Percentiles rank a stretch among this genome's conserved stretches.
Conservation (phyloP, 2,113 vertebrate species). For the Pteronura brasiliensis region DNA sequence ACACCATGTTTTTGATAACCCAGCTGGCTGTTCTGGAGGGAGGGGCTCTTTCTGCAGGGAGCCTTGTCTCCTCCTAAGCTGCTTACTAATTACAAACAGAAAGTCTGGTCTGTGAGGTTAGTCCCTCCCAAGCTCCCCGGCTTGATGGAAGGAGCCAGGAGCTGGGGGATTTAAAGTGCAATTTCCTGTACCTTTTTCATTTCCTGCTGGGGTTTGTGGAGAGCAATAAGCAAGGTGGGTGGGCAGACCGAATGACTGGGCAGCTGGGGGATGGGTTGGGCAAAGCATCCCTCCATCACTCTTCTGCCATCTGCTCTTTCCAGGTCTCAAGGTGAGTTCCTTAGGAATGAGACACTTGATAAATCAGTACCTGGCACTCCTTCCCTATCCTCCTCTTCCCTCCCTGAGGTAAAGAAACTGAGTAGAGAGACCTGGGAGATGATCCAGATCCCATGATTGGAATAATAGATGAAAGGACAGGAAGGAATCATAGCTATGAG, state of each 20-base stretch:
- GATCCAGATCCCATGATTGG: neutral
- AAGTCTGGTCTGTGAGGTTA: constrained; percentile 58
- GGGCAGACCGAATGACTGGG: constrained; percentile 32
- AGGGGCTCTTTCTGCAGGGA: neutral
- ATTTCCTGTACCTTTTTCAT: constrained; percentile 81
- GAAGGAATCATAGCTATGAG: neutral
- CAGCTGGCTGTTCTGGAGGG: constrained; percentile 20
- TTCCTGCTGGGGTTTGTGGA: constrained; percentile 75
- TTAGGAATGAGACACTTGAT: neutral
- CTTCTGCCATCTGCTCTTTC: neutral
- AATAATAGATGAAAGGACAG: neutral
- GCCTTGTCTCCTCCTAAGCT: neutral
- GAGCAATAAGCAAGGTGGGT: constrained; percentile 76
- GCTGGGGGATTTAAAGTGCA: constrained; percentile 74
- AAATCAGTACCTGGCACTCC: neutral
- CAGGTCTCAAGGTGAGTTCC: constrained; percentile 12
- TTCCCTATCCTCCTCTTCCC: neutral
- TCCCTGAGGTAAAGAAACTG: neutral
- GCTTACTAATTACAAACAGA: constrained; percentile 75
- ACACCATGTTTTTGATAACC: neutral
- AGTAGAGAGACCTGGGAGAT: neutral
- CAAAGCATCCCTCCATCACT: neutral
- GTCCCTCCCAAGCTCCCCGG: constrained; percentile 5
- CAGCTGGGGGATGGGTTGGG: constrained; percentile 58
- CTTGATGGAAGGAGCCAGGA: constrained; percentile 61